Base-by-base conservation (phyloP, 1,140 invertebrate species). In the Ostrea denselamellosa region DNA sequence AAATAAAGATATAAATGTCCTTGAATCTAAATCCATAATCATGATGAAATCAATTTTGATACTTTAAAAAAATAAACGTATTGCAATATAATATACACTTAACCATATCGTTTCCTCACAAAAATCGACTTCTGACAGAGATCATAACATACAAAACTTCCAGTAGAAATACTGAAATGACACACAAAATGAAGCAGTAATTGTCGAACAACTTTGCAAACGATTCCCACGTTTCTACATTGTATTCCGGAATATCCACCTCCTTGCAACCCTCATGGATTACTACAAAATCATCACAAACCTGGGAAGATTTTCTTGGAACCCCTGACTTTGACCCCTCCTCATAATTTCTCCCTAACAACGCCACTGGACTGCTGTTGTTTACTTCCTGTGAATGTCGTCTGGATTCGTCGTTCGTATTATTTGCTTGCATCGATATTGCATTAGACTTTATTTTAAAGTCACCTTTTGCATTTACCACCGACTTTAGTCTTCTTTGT, bases 151-250 rank as follows among this genome's bases (percentile, higher is more conserved):
- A 85, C 53, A 85, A 28, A 17, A 25, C 56, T 28, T 54, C 83
- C 8, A 85, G 9, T n/a, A 62, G 22, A 85, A 52, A 9, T 28
- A 56, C 25, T 34, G 14, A 12, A 56, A 12, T 28, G 17, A 58
- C 14, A 56, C 51, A 34, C 14, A 28, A 22, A 62, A 25, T 28
- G 56, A 85, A 62, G 28, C 83, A 85, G 25, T 25, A 22, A 14
- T 58, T 58, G 25, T 85, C 83, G 17, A 85, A 85, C 17, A 58
- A 0, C 17, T 85, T 85, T 3, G 83, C 83, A 17, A 85, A 52
- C 7, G 53, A 34, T 58, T 62, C 62, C 83, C 83, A 85, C 28
- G 83, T 62, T 28, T 54, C 53, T 17, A 77, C 9, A n/a, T 83
- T 44, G 19, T 83, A n/a, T 25, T 83, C 44, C 56, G 51, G 51